Conservation (phyloP, 2,797 vertebrate species). For the Melanotaenia trifasciata region DNA sequence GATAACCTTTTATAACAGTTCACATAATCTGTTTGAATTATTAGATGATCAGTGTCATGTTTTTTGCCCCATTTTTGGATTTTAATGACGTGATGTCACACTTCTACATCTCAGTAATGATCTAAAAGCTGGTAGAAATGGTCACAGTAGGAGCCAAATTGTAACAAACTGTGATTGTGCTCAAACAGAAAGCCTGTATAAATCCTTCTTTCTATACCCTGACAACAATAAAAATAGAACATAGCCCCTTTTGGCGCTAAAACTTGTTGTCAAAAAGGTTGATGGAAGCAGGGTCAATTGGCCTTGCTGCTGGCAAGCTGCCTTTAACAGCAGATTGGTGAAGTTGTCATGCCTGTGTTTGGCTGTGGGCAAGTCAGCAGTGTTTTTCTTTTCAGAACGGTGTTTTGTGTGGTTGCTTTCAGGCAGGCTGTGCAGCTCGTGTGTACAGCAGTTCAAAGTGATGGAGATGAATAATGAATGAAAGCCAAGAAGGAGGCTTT, state of each 20-base stretch:
- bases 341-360: conserved; percentile 67
- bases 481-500: conserved; percentile 68
- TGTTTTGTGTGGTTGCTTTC: conserved; percentile 60
- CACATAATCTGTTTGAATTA: background rate
- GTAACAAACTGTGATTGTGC: conserved; percentile 25
- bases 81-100: background rate
- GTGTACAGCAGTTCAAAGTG: conserved; percentile 67
- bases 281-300: conserved; percentile 48
- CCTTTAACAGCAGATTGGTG: conserved; percentile 58
- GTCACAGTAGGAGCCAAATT: background rate
- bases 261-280: conserved; percentile 37
- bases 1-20: background rate
- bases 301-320: conserved; percentile 44
- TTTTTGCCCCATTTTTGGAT: background rate
- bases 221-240: conserved; percentile 38
- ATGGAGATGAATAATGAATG: conserved; percentile 80
- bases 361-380: conserved; percentile 37
- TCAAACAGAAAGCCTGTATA: conserved; percentile 2
- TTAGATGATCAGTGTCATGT: background rate
- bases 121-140: background rate
- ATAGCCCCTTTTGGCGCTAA: conserved; percentile 16
- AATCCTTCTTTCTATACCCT: background rate
- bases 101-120: conserved; percentile 20
- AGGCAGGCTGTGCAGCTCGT: conserved; percentile 34
- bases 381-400: conserved; percentile 53